These are phyloP conservation scores for Lophotis ruficrista DNA, from an alignment of 2,113 vertebrate species.

Conservation along the genomic window DNA sequence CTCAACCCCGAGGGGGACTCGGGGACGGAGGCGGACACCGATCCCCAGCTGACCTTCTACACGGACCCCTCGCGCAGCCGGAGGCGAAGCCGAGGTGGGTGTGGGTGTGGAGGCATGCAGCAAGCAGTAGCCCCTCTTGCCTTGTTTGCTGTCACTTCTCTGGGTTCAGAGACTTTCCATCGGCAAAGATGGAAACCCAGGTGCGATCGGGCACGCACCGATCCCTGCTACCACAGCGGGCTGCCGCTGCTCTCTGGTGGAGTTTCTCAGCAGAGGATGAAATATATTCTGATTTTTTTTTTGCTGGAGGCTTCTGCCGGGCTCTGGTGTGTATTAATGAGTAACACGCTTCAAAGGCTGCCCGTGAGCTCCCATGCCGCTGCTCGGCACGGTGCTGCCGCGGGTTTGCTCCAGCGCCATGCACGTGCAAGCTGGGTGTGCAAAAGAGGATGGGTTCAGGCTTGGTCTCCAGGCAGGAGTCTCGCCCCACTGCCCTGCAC, in stretches of 20 bases:
- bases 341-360: background rate
- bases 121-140: fast-evolving
- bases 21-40: conserved; percentile 93
- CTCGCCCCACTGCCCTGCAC: background rate
- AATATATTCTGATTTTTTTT: background rate
- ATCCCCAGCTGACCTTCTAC: conserved; percentile 98
- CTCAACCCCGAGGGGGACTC: conserved; percentile 97
- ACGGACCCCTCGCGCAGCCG: conserved; percentile 95
- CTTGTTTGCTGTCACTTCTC: fast-evolving
- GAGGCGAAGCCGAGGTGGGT: conserved; percentile 91
- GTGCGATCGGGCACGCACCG: fast-evolving
- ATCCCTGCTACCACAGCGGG: background rate
- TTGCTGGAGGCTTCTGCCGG: conserved; percentile 4
- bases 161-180: background rate
- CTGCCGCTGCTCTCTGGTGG: background rate
- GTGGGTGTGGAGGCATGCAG: background rate
- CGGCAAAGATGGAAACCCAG: background rate
- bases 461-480: background rate
- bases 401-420: background rate
- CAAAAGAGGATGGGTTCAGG: background rate
- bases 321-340: conserved; percentile 33
- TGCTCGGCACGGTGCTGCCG: background rate
- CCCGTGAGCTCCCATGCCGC: fast-evolving
- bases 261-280: conserved; percentile 11
- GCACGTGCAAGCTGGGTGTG: fast-evolving